phyloP scores from a whole-genome alignment of 2,113 vertebrate genomes.

The Neolamprologus hecqui region DNA sequence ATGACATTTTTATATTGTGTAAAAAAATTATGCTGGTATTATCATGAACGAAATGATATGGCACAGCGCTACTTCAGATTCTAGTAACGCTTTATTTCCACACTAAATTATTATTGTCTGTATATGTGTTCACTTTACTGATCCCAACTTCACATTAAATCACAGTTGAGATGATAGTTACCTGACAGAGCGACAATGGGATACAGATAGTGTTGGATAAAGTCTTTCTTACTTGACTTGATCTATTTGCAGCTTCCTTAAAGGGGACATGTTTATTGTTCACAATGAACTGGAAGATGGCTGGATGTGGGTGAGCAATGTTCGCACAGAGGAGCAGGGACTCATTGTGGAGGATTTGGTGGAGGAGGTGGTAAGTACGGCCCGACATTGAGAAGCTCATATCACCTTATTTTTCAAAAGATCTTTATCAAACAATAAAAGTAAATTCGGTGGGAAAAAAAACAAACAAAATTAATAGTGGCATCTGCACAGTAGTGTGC shows the following conservation, averaged over 20 bases:
- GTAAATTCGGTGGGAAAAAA: neutral
- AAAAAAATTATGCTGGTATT: neutral
- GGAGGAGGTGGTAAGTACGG: conserved; percentile 91
- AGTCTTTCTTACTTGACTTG: neutral
- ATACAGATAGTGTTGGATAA: neutral
- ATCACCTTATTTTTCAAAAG: neutral
- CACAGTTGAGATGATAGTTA: neutral
- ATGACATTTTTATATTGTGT: neutral
- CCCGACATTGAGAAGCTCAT: neutral
- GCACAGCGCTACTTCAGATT: neutral
- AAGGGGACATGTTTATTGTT: conserved; percentile 99
- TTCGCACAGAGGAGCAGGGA: conserved; percentile 94
- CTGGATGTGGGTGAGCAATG: conserved; percentile 99
- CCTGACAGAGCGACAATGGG: neutral
- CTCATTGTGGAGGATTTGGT: conserved; percentile 97
- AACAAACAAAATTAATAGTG: neutral
- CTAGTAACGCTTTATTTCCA: conserved; percentile 9
- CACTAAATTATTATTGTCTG: neutral
- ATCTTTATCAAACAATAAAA: neutral
- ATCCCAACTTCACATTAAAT: neutral
- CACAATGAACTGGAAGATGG: conserved; percentile 98
- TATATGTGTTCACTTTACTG: neutral
- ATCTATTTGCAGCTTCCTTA: conserved; percentile 82
- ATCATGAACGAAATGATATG: neutral
- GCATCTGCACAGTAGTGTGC: neutral